Evolutionary conservation across 2,888 invertebrate genomes (phyloP).

Genomic region (Ceramica pisi): DNA sequence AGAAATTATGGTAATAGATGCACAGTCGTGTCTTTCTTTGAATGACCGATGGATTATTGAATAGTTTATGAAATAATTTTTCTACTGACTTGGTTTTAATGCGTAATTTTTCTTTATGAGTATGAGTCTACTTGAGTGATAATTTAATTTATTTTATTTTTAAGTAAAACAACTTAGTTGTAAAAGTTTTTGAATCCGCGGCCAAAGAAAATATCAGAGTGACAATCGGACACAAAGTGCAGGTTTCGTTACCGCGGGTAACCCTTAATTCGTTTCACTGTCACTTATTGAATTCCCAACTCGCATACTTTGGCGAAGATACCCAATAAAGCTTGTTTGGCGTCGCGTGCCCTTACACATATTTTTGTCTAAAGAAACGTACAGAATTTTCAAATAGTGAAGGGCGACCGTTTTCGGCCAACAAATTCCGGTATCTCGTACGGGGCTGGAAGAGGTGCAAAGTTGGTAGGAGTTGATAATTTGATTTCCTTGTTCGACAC

Average conservation of each 20-base stretch:
- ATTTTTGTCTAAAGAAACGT: constrained; percentile 84
- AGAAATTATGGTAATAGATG: constrained; percentile 74
- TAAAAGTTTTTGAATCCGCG: constrained; percentile 34
- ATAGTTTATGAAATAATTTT: constrained; percentile 67
- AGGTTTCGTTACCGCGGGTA: constrained; percentile 75
- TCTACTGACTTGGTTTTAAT: constrained; percentile 29
- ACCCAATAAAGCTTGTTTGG: constrained; percentile 89
- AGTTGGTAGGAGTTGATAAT: constrained; percentile 89
- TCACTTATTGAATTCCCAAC: constrained; percentile 88
- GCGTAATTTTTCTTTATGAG: constrained; percentile 9
- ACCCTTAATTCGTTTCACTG: constrained; percentile 85
- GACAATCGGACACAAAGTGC: constrained; percentile 77
- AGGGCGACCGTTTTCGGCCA: constrained; percentile 77
- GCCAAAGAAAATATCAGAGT: constrained; percentile 71
- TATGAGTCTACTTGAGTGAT: constrained; percentile 2
- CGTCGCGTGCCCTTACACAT: constrained; percentile 81
- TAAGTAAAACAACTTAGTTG: not conserved
- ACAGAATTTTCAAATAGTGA: constrained; percentile 86
- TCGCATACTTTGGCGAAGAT: constrained; percentile 86
- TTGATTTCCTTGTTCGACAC: constrained; percentile 89
- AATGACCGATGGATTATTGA: constrained; percentile 65
- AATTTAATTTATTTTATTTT: constrained; percentile 4
- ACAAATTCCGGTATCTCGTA: constrained; percentile 83
- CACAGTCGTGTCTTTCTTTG: constrained; percentile 64
- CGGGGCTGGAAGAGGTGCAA: constrained; percentile 83